A percentile compares a stretch with the other conserved stretches of the same genome.
phyloP scores from a whole-genome alignment of 2,888 invertebrate genomes.

The Rapana venosa region DNA sequence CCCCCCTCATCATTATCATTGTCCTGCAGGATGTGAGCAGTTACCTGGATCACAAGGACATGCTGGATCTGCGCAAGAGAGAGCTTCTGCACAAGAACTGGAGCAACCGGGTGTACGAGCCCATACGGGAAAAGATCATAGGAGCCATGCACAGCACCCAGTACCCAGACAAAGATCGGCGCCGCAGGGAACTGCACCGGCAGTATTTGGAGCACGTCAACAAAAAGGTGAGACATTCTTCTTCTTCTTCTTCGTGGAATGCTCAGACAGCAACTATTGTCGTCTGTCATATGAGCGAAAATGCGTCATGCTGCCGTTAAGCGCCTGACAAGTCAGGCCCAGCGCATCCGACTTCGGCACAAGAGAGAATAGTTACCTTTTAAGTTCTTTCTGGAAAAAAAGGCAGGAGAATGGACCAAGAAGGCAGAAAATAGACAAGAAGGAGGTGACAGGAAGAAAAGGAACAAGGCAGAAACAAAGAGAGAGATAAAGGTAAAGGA shows the following conservation, averaged over 20 bases:
- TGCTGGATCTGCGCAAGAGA: slow-evolving; percentile 69
- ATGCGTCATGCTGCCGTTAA: no score
- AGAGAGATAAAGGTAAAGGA: no score
- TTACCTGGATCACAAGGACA: slow-evolving; percentile 61
- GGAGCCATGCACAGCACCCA: slow-evolving; percentile 68
- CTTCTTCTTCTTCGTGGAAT: background rate
- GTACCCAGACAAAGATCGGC: slow-evolving; percentile 67
- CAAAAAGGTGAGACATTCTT: slow-evolving; percentile 67
- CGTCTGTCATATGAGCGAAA: no score
- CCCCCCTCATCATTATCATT: background rate
- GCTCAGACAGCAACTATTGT: no score
- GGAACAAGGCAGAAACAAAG: no score
- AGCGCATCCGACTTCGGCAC: no score
- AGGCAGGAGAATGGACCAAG: no score
- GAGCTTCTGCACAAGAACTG: slow-evolving; percentile 77
- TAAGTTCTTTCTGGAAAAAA: no score
- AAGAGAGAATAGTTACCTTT: no score
- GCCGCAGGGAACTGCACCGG: slow-evolving; percentile 72
- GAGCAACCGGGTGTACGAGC: slow-evolving; percentile 74
- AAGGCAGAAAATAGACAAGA: no score
- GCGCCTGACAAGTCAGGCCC: no score
- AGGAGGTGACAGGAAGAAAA: no score
- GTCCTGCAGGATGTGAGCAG: slow-evolving; percentile 65
- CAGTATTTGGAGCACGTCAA: slow-evolving; percentile 76
- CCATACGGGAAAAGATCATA: slow-evolving; percentile 71